Evolutionary conservation across 64 coral and sea anemone genomes (phyloP).

Genomic region (Actinia equina): DNA sequence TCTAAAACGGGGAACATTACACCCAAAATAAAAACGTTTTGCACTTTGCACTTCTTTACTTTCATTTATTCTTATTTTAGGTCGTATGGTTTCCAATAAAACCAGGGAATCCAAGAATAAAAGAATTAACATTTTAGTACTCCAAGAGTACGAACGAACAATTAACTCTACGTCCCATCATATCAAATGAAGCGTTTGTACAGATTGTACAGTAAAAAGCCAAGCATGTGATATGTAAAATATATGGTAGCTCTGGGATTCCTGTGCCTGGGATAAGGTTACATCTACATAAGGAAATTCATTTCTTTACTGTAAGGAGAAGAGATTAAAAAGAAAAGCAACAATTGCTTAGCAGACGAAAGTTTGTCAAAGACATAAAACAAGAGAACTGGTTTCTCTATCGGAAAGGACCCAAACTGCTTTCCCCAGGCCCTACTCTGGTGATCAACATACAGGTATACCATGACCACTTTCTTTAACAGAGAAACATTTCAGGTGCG

Average conservation of each 20-base stretch:
- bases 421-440: slow-evolving; percentile 6
- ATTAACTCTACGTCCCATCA: slow-evolving; percentile 10
- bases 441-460: slow-evolving; percentile 6
- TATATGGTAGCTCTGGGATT: neutral
- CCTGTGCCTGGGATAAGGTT: neutral
- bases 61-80: neutral
- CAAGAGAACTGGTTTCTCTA: slow-evolving; percentile 7
- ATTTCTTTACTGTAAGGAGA: neutral
- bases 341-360: neutral
- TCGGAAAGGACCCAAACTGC: neutral
- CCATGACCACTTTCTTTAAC: neutral
- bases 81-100: slow-evolving; percentile 20
- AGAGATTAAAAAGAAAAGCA: neutral
- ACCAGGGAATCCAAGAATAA: neutral
- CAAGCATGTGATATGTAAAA: neutral
- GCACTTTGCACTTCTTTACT: neutral
- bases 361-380: neutral
- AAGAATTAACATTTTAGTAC: slow-evolving; percentile 6
- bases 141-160: slow-evolving; percentile 13
- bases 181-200: slow-evolving; percentile 4
- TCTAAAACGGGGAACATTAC: no score
- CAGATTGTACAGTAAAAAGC: slow-evolving; percentile 5
- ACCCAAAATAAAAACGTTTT: neutral
- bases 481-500: neutral
- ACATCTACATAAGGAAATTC: neutral